Conservation (phyloP, 2,113 vertebrate species). For the Ascaphus truei region DNA sequence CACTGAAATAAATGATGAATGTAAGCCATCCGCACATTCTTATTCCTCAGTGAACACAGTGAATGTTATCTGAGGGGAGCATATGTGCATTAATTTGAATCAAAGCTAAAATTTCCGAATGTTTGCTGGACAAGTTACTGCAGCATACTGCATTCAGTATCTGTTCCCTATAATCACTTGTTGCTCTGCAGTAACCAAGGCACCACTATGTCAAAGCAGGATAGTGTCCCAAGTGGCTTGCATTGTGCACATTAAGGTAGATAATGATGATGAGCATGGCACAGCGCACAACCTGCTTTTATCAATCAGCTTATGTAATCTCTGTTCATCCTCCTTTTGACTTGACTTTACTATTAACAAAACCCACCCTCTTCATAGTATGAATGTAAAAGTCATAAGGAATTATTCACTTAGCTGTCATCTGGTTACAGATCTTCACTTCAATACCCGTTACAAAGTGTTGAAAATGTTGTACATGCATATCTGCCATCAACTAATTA, state of each 20-base stretch:
- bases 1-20: background rate
- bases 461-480: too few species aligned
- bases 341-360: too few species aligned
- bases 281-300: background rate
- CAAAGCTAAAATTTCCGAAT: background rate
- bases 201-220: background rate
- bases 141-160: background rate
- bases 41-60: background rate
- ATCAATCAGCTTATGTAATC: background rate
- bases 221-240: background rate
- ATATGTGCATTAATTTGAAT: conserved; percentile 16
- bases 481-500: too few species aligned
- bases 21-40: background rate
- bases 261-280: too few species aligned
- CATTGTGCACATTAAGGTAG: background rate
- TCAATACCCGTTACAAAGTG: too few species aligned
- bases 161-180: background rate
- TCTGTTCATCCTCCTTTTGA: too few species aligned
- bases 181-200: conserved; percentile 16
- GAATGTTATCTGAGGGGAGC: conserved; percentile 22
- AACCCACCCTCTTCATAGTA: too few species aligned
- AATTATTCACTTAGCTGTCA: too few species aligned
- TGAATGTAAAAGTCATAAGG: too few species aligned
- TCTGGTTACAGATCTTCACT: too few species aligned
- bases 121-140: conserved; percentile 3